Conservation (phyloP, 2,797 vertebrate genomes). For the Rhynchonycteris naso region DNA sequence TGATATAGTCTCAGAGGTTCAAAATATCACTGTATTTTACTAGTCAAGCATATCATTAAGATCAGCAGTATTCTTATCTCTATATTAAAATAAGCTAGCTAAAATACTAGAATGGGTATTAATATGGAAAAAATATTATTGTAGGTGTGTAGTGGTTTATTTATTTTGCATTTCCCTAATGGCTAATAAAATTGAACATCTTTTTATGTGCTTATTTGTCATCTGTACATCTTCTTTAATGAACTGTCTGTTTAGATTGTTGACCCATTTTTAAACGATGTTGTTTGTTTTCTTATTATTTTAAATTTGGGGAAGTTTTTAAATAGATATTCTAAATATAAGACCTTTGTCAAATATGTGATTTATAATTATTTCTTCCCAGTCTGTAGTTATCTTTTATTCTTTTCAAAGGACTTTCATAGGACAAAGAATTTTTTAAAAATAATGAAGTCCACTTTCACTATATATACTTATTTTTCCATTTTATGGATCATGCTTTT, state of each 20-base stretch:
- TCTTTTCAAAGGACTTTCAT: neutral
- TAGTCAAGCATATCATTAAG: neutral
- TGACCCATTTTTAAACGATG: neutral
- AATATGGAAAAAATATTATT: too few relatives aligned
- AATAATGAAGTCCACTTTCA: neutral
- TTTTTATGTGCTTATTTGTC: neutral
- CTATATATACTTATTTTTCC: neutral
- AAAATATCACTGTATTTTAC: neutral
- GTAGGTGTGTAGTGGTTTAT: neutral
- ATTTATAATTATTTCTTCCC: neutral
- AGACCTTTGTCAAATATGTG: neutral
- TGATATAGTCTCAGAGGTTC: neutral
- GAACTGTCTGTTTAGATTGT: neutral
- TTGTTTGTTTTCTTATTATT: neutral
- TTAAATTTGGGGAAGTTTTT: neutral
- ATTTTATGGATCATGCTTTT: neutral
- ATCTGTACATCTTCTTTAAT: neutral
- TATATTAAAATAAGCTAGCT: neutral
- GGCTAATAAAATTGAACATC: neutral
- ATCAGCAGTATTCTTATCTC: neutral
- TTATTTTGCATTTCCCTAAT: neutral
- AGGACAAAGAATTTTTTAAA: neutral
- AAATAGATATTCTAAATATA: neutral
- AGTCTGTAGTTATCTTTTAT: neutral
- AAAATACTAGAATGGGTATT: neutral